Evolutionary conservation across 1,140 invertebrate genomes (phyloP), one percentile per base, ranked within the genome.

Genomic region (Mercenaria mercenaria): DNA sequence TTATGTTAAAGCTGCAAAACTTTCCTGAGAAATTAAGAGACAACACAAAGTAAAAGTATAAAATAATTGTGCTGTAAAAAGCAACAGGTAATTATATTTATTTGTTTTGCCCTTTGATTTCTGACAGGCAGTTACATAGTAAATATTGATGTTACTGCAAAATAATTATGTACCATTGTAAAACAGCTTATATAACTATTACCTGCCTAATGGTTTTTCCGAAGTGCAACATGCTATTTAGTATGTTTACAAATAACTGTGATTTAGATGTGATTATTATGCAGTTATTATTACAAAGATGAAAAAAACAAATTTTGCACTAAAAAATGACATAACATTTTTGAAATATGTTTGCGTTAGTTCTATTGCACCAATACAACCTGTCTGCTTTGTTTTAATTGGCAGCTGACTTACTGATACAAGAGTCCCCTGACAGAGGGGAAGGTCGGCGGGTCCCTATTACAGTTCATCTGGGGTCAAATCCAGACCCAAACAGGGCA

Each of bases 401-500:
- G 91, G 26, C 76, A 95, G 90, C 82, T 39, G 94, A 94, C 84
- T 93, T 95, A 92, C 79, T 94, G 59, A 91, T 95, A 77, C 92
- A 93, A 52, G 94, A 95, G 67, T 94, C 92, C 47, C 93, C 93
- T 29, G 94, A 94, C 43, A 91, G 94, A 72, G 43, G 41, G 29
- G 94, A 95, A 87, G 94, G 94, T 4, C 94, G 94, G 59, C 61
- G 94, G 52, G 94, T 95, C 0, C 94, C 94, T 29, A 93, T 95
- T 50, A 94, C 93, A 32, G 94, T 95, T 1, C 94, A 94, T 72
- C 91, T 94, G 41, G 94, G 94, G 69, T 95, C 94, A 69, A 95
- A 95, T 88, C 94, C 94, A 8, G 94, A 95, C 80, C 94, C 94
- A 18, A 90, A 93, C 64, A 91, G 93, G 56, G 86, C 91, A 10